A percentile compares a stretch with the other conserved stretches of the same genome.
Conservation (phyloP, 2,797 vertebrate species). For the Hapalemur alaotrensis region DNA sequence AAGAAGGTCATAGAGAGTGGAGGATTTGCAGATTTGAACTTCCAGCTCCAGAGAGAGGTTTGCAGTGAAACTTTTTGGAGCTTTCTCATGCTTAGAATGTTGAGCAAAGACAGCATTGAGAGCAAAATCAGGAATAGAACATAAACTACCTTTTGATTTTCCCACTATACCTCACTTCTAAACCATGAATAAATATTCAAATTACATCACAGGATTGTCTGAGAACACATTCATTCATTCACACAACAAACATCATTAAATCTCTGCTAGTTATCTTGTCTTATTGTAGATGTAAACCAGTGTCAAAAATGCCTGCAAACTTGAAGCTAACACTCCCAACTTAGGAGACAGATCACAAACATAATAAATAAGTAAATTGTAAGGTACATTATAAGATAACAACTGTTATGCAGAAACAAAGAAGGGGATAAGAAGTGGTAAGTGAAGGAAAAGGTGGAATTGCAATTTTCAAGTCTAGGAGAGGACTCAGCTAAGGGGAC, state of each 20-base stretch:
- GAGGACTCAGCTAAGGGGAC: not conserved
- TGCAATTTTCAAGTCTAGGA: not conserved
- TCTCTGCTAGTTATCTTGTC: not conserved
- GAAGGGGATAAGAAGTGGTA: not conserved
- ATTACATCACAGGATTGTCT: not conserved
- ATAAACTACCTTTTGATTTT: not conserved
- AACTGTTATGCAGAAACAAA: not conserved
- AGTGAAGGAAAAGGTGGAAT: not conserved
- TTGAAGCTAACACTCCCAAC: not conserved
- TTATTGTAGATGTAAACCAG: not conserved
- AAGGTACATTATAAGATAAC: not conserved
- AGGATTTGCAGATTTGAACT: not conserved
- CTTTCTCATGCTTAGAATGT: not conserved
- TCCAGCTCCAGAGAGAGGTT: not conserved
- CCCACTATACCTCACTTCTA: not conserved
- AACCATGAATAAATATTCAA: not conserved
- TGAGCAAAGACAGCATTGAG: not conserved
- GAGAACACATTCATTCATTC: not conserved
- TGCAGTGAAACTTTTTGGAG: not conserved
- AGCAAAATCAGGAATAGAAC: not conserved
- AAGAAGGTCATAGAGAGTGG: not conserved
- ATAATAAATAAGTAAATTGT: not conserved
- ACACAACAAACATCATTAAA: not conserved
- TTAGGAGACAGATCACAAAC: not conserved
- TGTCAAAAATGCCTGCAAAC: not conserved